These are phyloP conservation scores for Euphonia xanthogaster DNA, from an alignment of 2,797 vertebrate species.

Conservation along the genomic window DNA sequence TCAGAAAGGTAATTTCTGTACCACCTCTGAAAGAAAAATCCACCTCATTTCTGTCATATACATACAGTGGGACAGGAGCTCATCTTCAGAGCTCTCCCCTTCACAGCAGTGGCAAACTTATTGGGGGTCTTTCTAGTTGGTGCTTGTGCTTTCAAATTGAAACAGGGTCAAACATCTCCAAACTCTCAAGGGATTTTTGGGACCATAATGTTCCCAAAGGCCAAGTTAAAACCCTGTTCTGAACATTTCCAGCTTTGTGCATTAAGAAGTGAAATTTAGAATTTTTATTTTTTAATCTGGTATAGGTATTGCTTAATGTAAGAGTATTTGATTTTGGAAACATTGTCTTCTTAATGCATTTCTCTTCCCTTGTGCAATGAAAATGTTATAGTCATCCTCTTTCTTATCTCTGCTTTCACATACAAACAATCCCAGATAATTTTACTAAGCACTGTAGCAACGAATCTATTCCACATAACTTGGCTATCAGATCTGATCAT, in stretches of 20 bases:
- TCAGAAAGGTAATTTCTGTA: not conserved
- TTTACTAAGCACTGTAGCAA: not conserved
- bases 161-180: not conserved
- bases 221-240: not conserved
- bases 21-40: not conserved
- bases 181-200: not conserved
- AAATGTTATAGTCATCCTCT: not conserved
- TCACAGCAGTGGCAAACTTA: not conserved
- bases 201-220: not conserved
- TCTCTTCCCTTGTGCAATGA: not conserved
- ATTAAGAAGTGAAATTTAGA: not conserved
- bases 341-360: not conserved
- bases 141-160: not conserved
- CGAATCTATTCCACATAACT: not conserved
- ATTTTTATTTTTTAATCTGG: not conserved
- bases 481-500: slow-evolving; percentile 24
- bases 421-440: not conserved
- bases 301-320: not conserved
- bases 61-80: not conserved
- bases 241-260: not conserved
- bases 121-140: not conserved
- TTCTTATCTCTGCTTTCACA: not conserved
- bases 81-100: not conserved
- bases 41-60: not conserved
- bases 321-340: not conserved